Evolutionary conservation across 2,113 vertebrate genomes (phyloP).

Genomic region (Kryptolebias marmoratus): DNA sequence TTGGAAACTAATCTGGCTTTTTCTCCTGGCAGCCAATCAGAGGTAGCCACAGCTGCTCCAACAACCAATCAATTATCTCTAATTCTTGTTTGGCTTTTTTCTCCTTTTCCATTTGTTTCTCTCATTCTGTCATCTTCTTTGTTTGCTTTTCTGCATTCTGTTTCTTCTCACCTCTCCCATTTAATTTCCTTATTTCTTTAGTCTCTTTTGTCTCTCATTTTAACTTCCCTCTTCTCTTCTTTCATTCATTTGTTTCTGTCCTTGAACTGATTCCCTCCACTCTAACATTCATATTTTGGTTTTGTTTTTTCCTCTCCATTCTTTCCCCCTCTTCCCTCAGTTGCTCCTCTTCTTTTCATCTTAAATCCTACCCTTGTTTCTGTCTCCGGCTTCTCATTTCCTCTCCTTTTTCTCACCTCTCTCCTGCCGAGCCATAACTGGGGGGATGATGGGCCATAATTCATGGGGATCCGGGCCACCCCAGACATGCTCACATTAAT

Average conservation of each 20-base stretch:
- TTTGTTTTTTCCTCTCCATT: neutral
- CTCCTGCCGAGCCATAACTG: slow-evolving; percentile 65
- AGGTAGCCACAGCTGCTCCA: slow-evolving; percentile 84
- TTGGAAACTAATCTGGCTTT: slow-evolving; percentile 94
- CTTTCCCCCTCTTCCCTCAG: neutral
- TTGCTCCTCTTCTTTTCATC: slow-evolving; percentile 6
- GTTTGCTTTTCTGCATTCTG: slow-evolving; percentile 11
- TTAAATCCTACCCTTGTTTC: neutral
- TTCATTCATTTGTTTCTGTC: neutral
- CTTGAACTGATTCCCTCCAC: neutral
- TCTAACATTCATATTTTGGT: neutral
- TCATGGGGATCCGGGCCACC: slow-evolving; percentile 92
- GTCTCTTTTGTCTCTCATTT: neutral
- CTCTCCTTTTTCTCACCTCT: slow-evolving; percentile 68
- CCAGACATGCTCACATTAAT: slow-evolving; percentile 89
- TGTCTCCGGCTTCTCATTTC: slow-evolving; percentile 9
- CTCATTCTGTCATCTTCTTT: neutral
- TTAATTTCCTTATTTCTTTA: slow-evolving; percentile 25
- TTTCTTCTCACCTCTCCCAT: neutral
- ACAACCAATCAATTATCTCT: slow-evolving; percentile 95
- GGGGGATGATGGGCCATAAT: slow-evolving; percentile 94
- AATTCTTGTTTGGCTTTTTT: slow-evolving; percentile 84
- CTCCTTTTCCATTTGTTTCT: neutral
- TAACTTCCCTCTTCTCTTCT: neutral
- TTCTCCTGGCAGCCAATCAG: slow-evolving; percentile 94